Evolutionary conservation across 1,140 invertebrate genomes (phyloP), one percentile per base, ranked within the genome.

Genomic region (Thaumatotibia leucotreta): DNA sequence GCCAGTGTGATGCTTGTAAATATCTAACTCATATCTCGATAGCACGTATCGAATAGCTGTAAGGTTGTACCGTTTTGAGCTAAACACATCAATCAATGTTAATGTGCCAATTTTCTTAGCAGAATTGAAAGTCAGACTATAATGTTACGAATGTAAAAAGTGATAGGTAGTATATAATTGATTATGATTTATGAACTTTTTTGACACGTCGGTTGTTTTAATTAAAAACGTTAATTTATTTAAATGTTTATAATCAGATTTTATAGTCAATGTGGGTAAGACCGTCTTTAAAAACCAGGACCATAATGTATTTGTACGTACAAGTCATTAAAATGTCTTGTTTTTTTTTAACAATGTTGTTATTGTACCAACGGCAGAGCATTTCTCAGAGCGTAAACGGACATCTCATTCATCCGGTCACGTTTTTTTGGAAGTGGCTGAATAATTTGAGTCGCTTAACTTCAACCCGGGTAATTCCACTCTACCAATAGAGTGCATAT

Each of bases 21-120:
- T 58, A 58, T 58, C 52, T 58, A 58, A 58, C 24, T 58, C 52
- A 58, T 58, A 58, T 58, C 52, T 24, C 27, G 24, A 54, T 54
- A 27, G 50, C 17, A 20, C 35, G 23, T 58, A 58, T 31, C 29
- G 52, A 29, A 58, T 27, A 29, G 24, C 11, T 5, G 11, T 58
- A 58, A 27, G 6, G 4, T 23, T 58, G n/a, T 58, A 39, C 14
- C 9, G 33, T n/a, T 39, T 39, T 11, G 14, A 4, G 33, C 33
- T 39, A 39, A 39, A 10, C 33, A 39, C 9, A 39, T 39, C 33
- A 58, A 58, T 58, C 23, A 54, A 29, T 58, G 52, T 58, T 58
- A 24, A n/a, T 10, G 52, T 58, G 52, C 24, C 52, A 58, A 14
- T 29, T 58, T 29, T 31, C n/a, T 58, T 58, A 58, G 24, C 23